Conservation (phyloP, 2,797 vertebrate species). For the Glossophaga mutica region DNA sequence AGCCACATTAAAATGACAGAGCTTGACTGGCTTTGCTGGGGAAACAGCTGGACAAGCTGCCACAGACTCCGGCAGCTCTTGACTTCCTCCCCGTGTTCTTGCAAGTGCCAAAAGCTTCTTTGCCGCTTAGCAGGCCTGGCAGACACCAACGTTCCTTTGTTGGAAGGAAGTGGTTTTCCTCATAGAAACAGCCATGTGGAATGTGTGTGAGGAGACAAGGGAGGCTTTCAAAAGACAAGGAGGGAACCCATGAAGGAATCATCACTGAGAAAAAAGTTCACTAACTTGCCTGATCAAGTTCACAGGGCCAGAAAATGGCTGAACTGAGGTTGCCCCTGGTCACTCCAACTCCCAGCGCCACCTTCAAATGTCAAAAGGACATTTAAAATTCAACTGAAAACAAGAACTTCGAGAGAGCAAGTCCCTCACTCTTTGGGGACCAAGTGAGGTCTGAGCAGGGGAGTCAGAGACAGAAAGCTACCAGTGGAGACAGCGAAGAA, state of each 20-base stretch:
- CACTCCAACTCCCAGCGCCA: not conserved
- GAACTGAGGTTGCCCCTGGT: not conserved
- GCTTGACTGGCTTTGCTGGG: constrained; percentile 67
- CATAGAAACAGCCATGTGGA: not conserved
- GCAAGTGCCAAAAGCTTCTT: not conserved
- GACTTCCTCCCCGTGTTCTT: not conserved
- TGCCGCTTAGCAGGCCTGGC: not conserved
- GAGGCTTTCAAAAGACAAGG: not conserved
- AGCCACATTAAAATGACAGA: constrained; percentile 47
- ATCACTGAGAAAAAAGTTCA: not conserved
- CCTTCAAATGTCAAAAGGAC: not conserved
- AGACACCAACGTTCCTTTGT: not conserved
- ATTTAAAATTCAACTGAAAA: not conserved
- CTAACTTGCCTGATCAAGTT: not conserved
- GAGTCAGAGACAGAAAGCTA: not conserved
- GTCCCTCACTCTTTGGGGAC: not conserved
- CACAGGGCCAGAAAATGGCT: not conserved
- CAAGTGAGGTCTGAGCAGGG: not conserved
- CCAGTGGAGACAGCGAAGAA: not conserved
- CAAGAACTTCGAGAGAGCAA: not conserved
- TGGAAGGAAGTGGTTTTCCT: not conserved
- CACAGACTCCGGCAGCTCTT: constrained; percentile 28
- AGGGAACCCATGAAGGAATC: not conserved
- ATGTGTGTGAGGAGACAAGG: not conserved
- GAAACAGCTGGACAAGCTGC: constrained; percentile 72